Evolutionary conservation across 30 jellyfish, hydroid and myxozoan genomes (phyloP).

Genomic region (Aurelia coerulea): DNA sequence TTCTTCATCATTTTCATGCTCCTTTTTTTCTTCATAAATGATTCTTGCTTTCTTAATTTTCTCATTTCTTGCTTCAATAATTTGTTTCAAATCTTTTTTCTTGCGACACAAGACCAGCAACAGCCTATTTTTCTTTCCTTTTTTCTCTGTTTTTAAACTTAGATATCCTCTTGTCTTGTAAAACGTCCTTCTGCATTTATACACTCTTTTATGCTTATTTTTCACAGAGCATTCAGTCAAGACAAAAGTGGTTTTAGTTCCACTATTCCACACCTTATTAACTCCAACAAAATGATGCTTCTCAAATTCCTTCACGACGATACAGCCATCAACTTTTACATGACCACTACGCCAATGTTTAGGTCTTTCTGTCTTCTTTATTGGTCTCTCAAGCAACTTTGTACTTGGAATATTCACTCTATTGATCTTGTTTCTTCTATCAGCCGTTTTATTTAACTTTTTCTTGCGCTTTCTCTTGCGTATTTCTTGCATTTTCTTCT

Average conservation of each 20-base stretch:
- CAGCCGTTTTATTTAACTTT: not conserved
- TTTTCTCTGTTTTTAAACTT: conserved; percentile 17
- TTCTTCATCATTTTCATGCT: not conserved
- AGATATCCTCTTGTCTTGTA: conserved; percentile 51
- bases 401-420: not conserved
- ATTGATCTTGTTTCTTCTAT: conserved; percentile 3
- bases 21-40: not conserved
- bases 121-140: not conserved
- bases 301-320: conserved; percentile 36
- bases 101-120: conserved; percentile 32
- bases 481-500: conserved; percentile 32
- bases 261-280: conserved; percentile 17
- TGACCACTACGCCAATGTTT: conserved; percentile 67
- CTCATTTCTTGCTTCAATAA: not conserved
- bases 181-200: conserved; percentile 42
- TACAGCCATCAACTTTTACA: conserved; percentile 27
- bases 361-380: conserved; percentile 34
- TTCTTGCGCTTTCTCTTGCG: conserved; percentile 31
- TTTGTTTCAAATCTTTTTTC: conserved; percentile 11
- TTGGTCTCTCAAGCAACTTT: conserved; percentile 38
- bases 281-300: conserved; percentile 44
- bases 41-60: conserved; percentile 15
- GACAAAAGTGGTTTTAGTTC: conserved; percentile 18
- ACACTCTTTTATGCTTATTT: conserved; percentile 3
- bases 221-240: conserved; percentile 54